Percentiles rank a stretch among this genome's conserved stretches.
phyloP scores from a whole-genome alignment of 2,113 vertebrate genomes.

The Syrrhaptes paradoxus region DNA sequence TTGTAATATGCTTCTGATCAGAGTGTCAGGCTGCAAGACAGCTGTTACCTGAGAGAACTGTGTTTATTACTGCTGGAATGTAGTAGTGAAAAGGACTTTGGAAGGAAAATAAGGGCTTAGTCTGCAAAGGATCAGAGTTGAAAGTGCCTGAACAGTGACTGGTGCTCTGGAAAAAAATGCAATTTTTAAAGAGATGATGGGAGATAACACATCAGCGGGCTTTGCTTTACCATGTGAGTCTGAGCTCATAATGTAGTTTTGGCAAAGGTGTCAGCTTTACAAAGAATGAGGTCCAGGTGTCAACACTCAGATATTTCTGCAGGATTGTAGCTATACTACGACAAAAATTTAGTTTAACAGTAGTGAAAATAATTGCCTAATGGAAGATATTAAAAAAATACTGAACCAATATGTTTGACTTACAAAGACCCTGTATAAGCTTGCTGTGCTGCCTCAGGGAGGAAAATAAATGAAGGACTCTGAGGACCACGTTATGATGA shows the following conservation, averaged over 20 bases:
- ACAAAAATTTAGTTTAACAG: no score
- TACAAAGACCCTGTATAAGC: not conserved
- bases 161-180: not conserved
- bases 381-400: not conserved
- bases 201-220: not conserved
- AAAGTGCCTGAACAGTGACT: not conserved
- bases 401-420: not conserved
- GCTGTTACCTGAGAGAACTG: not conserved
- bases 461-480: not conserved
- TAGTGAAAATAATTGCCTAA: not conserved
- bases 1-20: not conserved
- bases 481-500: not conserved
- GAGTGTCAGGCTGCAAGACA: not conserved
- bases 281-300: not conserved
- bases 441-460: not conserved
- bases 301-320: not conserved
- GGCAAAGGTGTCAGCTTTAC: not conserved
- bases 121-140: not conserved
- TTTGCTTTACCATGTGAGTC: not conserved
- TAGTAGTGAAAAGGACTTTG: not conserved
- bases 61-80: slow-evolving; percentile 36
- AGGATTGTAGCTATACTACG: not conserved
- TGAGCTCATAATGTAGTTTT: not conserved
- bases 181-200: not conserved
- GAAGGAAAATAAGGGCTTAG: not conserved